Evolutionary conservation across 2,797 vertebrate species (phyloP), one percentile per base, ranked within the genome.

Genomic region (Sandelia bainsii): DNA sequence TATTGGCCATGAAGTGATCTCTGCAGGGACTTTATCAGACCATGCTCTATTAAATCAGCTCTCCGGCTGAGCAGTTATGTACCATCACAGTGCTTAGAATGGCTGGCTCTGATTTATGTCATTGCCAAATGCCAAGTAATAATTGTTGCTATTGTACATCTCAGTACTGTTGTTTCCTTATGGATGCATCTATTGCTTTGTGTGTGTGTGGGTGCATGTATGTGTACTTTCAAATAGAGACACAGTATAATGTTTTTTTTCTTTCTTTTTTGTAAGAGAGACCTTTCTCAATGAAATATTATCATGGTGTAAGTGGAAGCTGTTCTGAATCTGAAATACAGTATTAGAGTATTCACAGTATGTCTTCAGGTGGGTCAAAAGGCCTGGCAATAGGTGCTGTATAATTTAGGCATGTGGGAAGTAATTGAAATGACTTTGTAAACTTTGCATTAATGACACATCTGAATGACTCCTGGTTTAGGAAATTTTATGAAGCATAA

Each of bases 21-120:
- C 93, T 87, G 83, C 88, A 77, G 89, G 88, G 90, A 88, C 84
- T 83, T 89, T 89, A 89, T 89, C 79, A 84, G 85, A 89, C 83
- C 90, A 86, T 78, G 91, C 89, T 90, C 85, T 91, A 89, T 93
- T 93, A 93, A 89, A 90, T 87, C 81, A 79, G 77, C 79, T 78
- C 75, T 78, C 85, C 79, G 78, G 81, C 87, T 82, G 85, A 89
- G 82, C 86, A 82, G 84, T 87, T 87, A 88, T 90, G 86, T 84
- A 87, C 84, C 85, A 92, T 88, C 86, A 81, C 77, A 70, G 79
- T 65, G 72, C 85, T 85, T 61, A 67, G 64, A 87, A 85, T 72
- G 83, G 76, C 76, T 63, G 80, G 27, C 66, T 80, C 77, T 86
- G 86, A 92, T 87, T 86, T 84, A 92, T 84, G 78, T 66, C 82